phyloP scores from a whole-genome alignment of 2,888 invertebrate species.

The Drosophila acutilabella region DNA sequence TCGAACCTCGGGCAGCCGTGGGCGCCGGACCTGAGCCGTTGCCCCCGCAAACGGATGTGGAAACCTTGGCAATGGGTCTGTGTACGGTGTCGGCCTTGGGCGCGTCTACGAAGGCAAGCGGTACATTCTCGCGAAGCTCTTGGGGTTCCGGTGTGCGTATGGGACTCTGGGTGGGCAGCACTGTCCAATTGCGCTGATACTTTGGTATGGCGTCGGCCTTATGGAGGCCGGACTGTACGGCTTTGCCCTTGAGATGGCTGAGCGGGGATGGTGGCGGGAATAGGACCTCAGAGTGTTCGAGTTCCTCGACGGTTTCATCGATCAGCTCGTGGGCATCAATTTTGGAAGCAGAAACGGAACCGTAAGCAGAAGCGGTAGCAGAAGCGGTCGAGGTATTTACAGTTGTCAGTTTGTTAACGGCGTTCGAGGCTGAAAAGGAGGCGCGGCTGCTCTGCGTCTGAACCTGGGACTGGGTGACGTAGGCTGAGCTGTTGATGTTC shows the following conservation, averaged over 20 bases:
- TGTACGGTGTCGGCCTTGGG: conserved; percentile 71
- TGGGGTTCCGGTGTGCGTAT: conserved; percentile 87
- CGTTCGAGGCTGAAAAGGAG: conserved; percentile 37
- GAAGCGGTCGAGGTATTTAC: conserved; percentile 3
- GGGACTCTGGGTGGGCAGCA: conserved; percentile 87
- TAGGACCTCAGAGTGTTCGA: conserved; percentile 80
- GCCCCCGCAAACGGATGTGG: conserved; percentile 10
- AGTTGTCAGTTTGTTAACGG: conserved; percentile 18
- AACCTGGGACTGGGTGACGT: conserved; percentile 29
- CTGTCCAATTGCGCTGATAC: conserved; percentile 88
- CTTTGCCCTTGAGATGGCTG: conserved; percentile 81
- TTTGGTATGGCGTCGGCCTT: conserved; percentile 88
- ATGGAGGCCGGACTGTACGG: conserved; percentile 86
- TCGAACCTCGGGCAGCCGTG: conserved; percentile 62
- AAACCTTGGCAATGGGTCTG: conserved; percentile 73
- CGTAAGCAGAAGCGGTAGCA: neutral
- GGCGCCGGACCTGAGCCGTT: conserved; percentile 27
- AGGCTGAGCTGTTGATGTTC: conserved; percentile 29
- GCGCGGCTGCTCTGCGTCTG: conserved; percentile 39
- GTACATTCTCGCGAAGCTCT: conserved; percentile 85
- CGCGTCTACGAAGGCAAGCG: conserved; percentile 85
- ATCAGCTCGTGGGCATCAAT: conserved; percentile 75
- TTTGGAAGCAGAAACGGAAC: conserved; percentile 24
- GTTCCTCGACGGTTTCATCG: conserved; percentile 82
- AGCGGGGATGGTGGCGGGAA: conserved; percentile 84